Evolutionary conservation across 2,797 vertebrate genomes (phyloP), one percentile per base, ranked within the genome.

Genomic region (Anguilla pacifica): DNA sequence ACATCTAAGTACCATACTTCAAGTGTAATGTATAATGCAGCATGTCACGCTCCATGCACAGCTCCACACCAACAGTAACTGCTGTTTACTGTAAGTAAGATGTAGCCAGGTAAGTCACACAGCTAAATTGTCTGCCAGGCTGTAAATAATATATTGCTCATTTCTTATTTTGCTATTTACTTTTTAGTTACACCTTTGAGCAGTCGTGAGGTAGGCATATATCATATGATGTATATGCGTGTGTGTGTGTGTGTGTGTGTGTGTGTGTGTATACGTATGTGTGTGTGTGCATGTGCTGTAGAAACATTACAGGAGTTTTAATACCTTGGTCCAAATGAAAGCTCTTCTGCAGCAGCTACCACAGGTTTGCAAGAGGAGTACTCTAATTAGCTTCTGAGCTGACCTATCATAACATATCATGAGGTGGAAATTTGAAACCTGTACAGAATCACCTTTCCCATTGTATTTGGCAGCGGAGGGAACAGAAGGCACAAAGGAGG

Each of bases 401-500:
- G 83, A 35, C 35, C 35, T 19, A 79, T 49, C 19, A 28, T 86
- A 51, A 46, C 22, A 19, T 51, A 61, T 22, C 25, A 4, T 22
- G 6, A 10, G 15, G 25, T 51, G 49, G 61, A 28, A 72, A 90
- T 91, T 91, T 59, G 31, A 43, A 39, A n/a, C 64, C 49, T 86
- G 88, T 88, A 51, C 19, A 88, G 87, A 85, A 35, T 83, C 39
- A 28, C 88, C 89, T 84, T 87, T 51, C 57, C 83, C 86, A 55
- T 91, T 87, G 55, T 64, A 87, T 91, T 82, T 88, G 57, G 70
- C 57, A 90, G 89, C 89, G 83, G 89, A 67, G 55, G 87, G 88
- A 83, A 85, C 87, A 89, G 84, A n/a, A 87, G 91, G 90, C 93
- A 88, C 57, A 88, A 87, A 89, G 90, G 88, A 88, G 89, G 72